Percentiles rank a stretch among this genome's conserved stretches.
Conservation (phyloP, 2,888 invertebrate species). For the Clanis bilineata region DNA sequence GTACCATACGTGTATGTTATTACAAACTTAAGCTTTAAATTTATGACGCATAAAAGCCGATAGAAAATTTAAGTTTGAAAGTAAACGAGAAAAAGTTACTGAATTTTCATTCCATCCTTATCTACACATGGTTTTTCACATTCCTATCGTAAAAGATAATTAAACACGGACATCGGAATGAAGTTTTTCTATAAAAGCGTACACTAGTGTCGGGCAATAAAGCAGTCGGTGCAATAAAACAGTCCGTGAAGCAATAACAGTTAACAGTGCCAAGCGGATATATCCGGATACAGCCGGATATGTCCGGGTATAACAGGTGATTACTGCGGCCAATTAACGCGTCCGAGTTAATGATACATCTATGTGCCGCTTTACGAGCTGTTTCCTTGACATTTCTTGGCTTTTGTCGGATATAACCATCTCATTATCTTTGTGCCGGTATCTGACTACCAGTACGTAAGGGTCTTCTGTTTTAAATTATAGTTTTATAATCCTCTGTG, state of each 20-base stretch:
- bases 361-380: slow-evolving; percentile 17
- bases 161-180: slow-evolving; percentile 8
- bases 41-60: no score
- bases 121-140: not conserved
- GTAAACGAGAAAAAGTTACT: no score
- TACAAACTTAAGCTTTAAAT: no score
- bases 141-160: slow-evolving; percentile 11
- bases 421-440: not conserved
- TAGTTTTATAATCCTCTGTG: no score
- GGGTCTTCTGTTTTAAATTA: no score
- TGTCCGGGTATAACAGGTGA: slow-evolving; percentile 50
- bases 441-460: no score
- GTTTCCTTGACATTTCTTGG: not conserved
- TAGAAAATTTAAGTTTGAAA: no score
- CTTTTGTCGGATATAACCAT: not conserved
- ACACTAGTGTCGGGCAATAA: slow-evolving; percentile 30
- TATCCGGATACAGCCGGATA: slow-evolving; percentile 40
- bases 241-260: slow-evolving; percentile 49
- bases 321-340: slow-evolving; percentile 55
- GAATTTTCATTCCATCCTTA: not conserved
- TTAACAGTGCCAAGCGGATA: slow-evolving; percentile 44
- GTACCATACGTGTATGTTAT: no score
- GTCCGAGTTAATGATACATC: slow-evolving; percentile 32
- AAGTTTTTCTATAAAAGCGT: slow-evolving; percentile 14
- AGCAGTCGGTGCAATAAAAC: slow-evolving; percentile 46